Evolutionary conservation across 2,888 invertebrate genomes (phyloP).

Genomic region (Diplolepis rosae): DNA sequence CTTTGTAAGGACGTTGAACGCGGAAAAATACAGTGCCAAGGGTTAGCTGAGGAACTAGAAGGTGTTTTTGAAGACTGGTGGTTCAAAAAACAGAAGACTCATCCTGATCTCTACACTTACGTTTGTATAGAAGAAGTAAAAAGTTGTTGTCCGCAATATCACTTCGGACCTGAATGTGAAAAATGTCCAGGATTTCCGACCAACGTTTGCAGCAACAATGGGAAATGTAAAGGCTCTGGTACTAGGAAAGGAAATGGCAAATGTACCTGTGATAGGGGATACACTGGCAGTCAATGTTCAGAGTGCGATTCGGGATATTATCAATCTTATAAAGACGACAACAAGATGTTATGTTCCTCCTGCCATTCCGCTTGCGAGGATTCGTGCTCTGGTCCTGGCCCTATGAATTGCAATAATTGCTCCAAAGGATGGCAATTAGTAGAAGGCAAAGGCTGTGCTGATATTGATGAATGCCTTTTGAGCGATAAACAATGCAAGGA

Average conservation of each 20-base stretch:
- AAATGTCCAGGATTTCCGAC: constrained; percentile 86
- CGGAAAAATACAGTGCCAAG: constrained; percentile 87
- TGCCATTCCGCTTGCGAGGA: constrained; percentile 89
- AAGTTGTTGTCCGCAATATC: constrained; percentile 89
- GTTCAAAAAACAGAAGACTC: constrained; percentile 79
- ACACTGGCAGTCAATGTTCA: constrained; percentile 79
- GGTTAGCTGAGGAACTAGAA: constrained; percentile 89
- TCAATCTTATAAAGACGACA: constrained; percentile 83
- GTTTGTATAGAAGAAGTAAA: constrained; percentile 86
- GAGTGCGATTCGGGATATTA: constrained; percentile 86
- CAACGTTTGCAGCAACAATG: constrained; percentile 87
- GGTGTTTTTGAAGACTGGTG: constrained; percentile 92
- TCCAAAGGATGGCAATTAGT: constrained; percentile 84
- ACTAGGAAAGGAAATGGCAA: constrained; percentile 94
- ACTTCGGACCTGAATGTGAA: constrained; percentile 87
- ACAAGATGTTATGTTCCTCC: constrained; percentile 83
- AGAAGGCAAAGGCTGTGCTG: constrained; percentile 85
- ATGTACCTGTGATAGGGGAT: constrained; percentile 90
- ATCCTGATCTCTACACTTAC: constrained; percentile 81
- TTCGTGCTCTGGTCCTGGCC: constrained; percentile 84
- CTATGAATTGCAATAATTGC: constrained; percentile 81
- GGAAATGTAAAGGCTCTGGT: constrained; percentile 90
- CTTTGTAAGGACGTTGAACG: constrained; percentile 85
- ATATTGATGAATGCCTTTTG: constrained; percentile 87
- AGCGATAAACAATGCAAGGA: constrained; percentile 76